These are phyloP conservation scores for Neostethus bicornis DNA, from an alignment of 2,797 vertebrate genomes.

Conservation along the genomic window DNA sequence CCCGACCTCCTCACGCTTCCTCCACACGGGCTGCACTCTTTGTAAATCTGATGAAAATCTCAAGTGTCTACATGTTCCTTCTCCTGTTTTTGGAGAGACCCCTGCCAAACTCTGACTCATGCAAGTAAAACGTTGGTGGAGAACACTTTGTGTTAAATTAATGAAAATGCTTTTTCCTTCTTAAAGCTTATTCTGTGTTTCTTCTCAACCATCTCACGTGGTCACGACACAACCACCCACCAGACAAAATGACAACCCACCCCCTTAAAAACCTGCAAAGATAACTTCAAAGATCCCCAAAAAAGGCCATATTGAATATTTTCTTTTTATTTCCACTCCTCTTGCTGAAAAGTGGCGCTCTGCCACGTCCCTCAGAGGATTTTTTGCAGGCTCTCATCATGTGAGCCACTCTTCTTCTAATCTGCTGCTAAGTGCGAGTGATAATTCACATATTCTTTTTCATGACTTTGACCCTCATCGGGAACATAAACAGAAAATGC, in stretches of 20 bases:
- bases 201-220: conserved; percentile 54
- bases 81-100: conserved; percentile 21
- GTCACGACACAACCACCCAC: conserved; percentile 32
- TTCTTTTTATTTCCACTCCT: conserved; percentile 61
- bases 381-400: conserved; percentile 62
- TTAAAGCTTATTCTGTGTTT: conserved; percentile 40
- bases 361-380: conserved; percentile 51
- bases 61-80: conserved; percentile 48
- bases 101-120: conserved; percentile 80
- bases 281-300: conserved; percentile 64
- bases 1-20: conserved; percentile 66
- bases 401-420: conserved; percentile 59
- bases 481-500: conserved; percentile 70
- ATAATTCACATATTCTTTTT: conserved; percentile 72
- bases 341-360: conserved; percentile 42
- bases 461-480: conserved; percentile 66
- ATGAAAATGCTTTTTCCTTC: conserved; percentile 44
- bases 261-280: conserved; percentile 56
- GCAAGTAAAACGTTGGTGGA: conserved; percentile 62
- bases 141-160: conserved; percentile 64
- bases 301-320: conserved; percentile 68
- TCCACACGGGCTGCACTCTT: conserved; percentile 62
- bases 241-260: conserved; percentile 56
- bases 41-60: conserved; percentile 60
- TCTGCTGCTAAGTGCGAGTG: conserved; percentile 64